phyloP scores from a whole-genome alignment of 2,113 vertebrate genomes.

The Brachypteracias leptosomus region DNA sequence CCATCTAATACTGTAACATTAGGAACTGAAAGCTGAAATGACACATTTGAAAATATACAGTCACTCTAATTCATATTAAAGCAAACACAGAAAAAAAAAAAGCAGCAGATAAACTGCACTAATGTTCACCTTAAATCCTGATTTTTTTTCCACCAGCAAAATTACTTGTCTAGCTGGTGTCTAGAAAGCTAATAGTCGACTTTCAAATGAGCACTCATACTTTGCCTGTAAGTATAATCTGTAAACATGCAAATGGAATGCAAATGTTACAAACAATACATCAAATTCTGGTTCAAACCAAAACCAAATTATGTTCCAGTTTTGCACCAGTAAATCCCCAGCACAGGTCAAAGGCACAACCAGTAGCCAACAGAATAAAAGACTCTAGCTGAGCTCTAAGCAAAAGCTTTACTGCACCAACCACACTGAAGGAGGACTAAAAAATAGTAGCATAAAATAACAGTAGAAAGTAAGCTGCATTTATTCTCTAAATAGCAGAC shows the following conservation, averaged over 20 bases:
- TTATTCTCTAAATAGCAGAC: constrained; percentile 8
- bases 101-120: not conserved
- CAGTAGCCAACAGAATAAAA: not conserved
- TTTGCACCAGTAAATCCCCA: not conserved
- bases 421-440: not conserved
- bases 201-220: not conserved
- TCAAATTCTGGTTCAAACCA: not conserved
- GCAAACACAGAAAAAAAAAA: not conserved
- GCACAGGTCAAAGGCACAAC: not conserved
- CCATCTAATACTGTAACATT: not conserved
- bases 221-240: not conserved
- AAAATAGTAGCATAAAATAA: not conserved
- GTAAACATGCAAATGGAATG: not conserved
- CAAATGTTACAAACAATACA: not conserved
- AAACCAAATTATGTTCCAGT: not conserved
- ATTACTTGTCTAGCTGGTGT: not conserved
- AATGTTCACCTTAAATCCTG: not conserved
- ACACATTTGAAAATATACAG: not conserved
- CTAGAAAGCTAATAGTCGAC: not conserved
- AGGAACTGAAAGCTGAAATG: not conserved
- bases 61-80: not conserved
- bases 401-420: not conserved
- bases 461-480: not conserved
- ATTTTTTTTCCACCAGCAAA: not conserved
- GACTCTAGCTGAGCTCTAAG: not conserved